Base-by-base conservation (phyloP, 2,888 invertebrate species). In the Dusona sp. region DNA sequence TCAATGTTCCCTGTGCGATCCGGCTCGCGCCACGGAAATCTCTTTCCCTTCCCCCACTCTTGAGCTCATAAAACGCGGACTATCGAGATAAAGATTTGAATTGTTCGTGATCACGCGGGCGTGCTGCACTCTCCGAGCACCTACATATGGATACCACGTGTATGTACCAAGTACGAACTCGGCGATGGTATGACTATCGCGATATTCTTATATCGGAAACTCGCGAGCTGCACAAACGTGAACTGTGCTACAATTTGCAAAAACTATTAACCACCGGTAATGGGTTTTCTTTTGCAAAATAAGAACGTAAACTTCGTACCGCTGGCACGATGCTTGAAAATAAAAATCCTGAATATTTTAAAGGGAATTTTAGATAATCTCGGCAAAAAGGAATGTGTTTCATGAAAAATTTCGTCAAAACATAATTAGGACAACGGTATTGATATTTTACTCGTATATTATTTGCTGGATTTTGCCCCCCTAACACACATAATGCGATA, bases 81-180 rank as follows among this genome's bases (percentile, higher is more conserved):
- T 90, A 89, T 88, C 86, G 87, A 91, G 92, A 92, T 92, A 91
- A 90, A 88, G 91, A 90, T 91, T 92, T 90, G 91, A 92, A 93
- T 93, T 92, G 92, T 92, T 92, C 91, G 90, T 90, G 92, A 92
- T 92, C 92, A 91, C 91, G 91, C 90, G 91, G 86, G 83, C 83
- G 84, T 87, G 83, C 85, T 87, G 73, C 45, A 45, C 70, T 68
- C 75, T 51, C 25, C 68, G 54, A 42, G 64, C 33, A 78, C 22
- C 61, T 42, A 73, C 29, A 81, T 79, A 61, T 42, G 36, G 22
- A 67, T 33, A 48, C 79, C 33, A 78, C 13, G 70, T 57, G 38
- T 36, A 29, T 22, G 38, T 45, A 42, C 51, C 19, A 42, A 45
- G 57, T 42, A 68, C 51, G 74, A 85, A 78, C 61, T 29, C 65